A percentile compares a stretch with the other conserved stretches of the same genome.
phyloP scores from a whole-genome alignment of 2,113 vertebrate species.

The Xiphophorus hellerii region DNA sequence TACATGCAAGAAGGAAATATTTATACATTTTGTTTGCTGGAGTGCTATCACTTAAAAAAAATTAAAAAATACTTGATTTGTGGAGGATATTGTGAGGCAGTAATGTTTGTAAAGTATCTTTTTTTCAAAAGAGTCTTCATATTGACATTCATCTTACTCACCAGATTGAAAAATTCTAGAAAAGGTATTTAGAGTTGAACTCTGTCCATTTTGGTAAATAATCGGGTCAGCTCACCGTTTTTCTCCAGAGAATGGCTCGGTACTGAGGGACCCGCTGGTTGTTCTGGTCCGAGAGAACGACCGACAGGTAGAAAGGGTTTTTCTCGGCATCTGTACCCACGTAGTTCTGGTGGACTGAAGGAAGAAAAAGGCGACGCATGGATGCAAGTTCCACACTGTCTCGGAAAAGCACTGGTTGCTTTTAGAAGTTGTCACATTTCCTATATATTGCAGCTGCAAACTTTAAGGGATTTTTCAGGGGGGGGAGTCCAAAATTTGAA shows the following conservation, averaged over 20 bases:
- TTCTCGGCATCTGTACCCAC: conserved; percentile 94
- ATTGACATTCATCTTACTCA: too few relatives aligned
- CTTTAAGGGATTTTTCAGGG: neutral
- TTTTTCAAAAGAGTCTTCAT: neutral
- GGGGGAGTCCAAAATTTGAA: too few relatives aligned
- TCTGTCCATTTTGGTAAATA: neutral
- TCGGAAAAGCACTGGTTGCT: neutral
- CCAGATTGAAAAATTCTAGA: neutral
- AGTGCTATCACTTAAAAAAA: neutral
- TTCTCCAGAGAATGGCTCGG: conserved; percentile 96
- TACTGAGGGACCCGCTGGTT: conserved; percentile 97
- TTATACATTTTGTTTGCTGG: neutral
- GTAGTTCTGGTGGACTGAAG: conserved; percentile 96
- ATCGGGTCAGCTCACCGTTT: conserved; percentile 84
- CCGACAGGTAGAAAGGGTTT: conserved; percentile 96
- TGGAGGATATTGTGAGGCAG: neutral
- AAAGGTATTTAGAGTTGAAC: neutral
- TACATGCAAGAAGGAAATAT: neutral
- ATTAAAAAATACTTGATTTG: neutral
- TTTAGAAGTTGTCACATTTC: neutral
- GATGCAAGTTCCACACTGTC: neutral
- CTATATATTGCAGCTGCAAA: neutral
- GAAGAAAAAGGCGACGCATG: conserved; percentile 1
- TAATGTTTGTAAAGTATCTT: neutral
- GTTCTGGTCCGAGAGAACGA: conserved; percentile 97